A percentile compares a stretch with the other conserved stretches of the same genome.
Conservation (phyloP, 2,888 invertebrate species). For the Synergus gifuensis region DNA sequence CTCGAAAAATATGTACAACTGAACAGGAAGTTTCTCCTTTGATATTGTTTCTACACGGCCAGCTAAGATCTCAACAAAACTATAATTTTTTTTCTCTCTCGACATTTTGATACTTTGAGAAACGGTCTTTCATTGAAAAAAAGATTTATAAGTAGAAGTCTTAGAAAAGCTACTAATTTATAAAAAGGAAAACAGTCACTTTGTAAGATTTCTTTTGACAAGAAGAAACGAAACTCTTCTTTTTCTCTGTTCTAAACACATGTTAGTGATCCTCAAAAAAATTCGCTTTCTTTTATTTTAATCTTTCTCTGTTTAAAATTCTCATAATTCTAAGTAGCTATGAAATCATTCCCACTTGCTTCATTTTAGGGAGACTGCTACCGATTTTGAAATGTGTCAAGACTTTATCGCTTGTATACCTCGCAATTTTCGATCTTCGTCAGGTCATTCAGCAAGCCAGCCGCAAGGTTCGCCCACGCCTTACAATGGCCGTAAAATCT, state of each 20-base stretch:
- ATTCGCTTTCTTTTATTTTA: too few species aligned
- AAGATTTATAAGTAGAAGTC: not conserved
- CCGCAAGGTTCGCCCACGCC: constrained; percentile 48
- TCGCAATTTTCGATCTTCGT: not conserved
- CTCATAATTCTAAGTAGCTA: not conserved
- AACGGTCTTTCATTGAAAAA: not conserved
- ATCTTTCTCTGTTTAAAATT: not conserved
- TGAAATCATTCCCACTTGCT: not conserved
- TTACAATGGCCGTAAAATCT: constrained; percentile 59
- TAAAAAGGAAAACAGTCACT: not conserved
- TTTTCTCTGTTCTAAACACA: not conserved
- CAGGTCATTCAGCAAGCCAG: constrained; percentile 17
- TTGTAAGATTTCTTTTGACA: not conserved
- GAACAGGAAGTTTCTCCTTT: constrained; percentile 12
- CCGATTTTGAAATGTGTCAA: not conserved
- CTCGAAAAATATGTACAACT: not conserved
- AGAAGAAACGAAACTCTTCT: not conserved
- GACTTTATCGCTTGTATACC: not conserved
- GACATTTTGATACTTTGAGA: not conserved
- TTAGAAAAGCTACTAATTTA: not conserved
- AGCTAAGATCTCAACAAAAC: not conserved
- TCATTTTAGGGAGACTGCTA: not conserved
- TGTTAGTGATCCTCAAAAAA: not conserved
- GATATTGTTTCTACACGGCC: not conserved
- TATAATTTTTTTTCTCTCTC: not conserved